Evolutionary conservation across 2,113 vertebrate species (phyloP).

Genomic region (Pongo abelii): DNA sequence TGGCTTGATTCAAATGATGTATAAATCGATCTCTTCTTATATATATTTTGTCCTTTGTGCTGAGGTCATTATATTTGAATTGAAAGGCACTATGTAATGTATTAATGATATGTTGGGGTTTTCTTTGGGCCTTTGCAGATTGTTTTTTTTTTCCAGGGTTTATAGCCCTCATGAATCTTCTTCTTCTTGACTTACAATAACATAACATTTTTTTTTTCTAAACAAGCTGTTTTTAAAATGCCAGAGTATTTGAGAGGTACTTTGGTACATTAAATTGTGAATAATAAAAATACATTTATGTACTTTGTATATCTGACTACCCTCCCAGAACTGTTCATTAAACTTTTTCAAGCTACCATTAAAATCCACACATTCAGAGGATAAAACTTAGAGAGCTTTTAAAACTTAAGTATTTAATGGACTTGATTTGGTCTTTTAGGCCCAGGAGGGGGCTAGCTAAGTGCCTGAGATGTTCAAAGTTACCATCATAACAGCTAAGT

Average conservation of each 20-base stretch:
- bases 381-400: conserved; percentile 55
- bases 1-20: conserved; percentile 12
- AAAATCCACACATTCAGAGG: conserved; percentile 22
- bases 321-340: conserved; percentile 41
- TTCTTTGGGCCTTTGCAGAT: conserved; percentile 36
- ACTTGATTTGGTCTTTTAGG: conserved; percentile 63
- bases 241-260: conserved; percentile 46
- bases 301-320: conserved; percentile 36
- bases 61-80: conserved; percentile 25
- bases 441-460: conserved; percentile 48
- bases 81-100: conserved; percentile 6
- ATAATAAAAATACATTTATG: conserved; percentile 48
- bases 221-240: conserved; percentile 60
- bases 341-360: conserved; percentile 53
- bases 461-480: conserved; percentile 55
- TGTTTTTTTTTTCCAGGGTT: not conserved
- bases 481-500: conserved; percentile 26
- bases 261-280: conserved; percentile 54
- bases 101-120: conserved; percentile 5
- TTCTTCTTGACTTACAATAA: conserved; percentile 34
- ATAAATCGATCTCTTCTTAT: not conserved
- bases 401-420: conserved; percentile 73
- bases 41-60: not conserved
- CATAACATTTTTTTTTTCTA: not conserved
- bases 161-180: not conserved